phyloP scores from a whole-genome alignment of 2,113 vertebrate genomes.

The Indri indri region DNA sequence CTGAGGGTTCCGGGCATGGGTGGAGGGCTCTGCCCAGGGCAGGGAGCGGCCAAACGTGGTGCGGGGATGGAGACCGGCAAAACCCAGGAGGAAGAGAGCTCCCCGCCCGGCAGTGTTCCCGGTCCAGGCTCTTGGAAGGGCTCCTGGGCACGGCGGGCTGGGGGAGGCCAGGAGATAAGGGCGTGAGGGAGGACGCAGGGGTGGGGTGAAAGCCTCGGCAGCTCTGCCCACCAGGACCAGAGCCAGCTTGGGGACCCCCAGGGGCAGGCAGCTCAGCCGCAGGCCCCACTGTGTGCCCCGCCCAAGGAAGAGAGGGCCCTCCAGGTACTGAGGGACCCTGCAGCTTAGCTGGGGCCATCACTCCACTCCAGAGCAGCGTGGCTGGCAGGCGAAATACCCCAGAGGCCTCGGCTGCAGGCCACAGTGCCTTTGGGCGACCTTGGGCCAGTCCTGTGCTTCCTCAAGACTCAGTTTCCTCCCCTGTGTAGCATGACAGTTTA shows the following conservation, averaged over 20 bases:
- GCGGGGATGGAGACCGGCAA: constrained; percentile 58
- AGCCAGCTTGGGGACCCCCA: background rate
- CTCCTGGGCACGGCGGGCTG: constrained; percentile 23
- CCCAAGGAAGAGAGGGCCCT: background rate
- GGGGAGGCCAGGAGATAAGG: background rate
- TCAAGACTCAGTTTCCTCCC: background rate
- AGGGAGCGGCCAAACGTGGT: constrained; percentile 33
- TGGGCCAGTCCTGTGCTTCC: background rate
- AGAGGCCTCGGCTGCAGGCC: background rate
- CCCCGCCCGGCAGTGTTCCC: background rate
- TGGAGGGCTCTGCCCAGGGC: constrained; percentile 65
- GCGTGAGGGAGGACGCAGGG: fast-evolving
- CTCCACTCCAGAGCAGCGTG: background rate
- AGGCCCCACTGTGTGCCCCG: background rate
- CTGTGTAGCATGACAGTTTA: background rate
- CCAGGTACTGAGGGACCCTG: background rate
- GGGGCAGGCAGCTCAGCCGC: background rate
- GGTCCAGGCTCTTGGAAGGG: constrained; percentile 32
- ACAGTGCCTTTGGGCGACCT: background rate
- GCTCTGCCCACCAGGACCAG: background rate
- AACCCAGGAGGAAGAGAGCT: constrained; percentile 2
- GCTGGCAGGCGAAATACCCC: background rate
- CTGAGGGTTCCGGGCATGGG: constrained; percentile 63
- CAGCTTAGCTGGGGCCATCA: background rate
- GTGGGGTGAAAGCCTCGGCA: background rate